Conservation (phyloP, 2,113 vertebrate species). For the Platichthys flesus region DNA sequence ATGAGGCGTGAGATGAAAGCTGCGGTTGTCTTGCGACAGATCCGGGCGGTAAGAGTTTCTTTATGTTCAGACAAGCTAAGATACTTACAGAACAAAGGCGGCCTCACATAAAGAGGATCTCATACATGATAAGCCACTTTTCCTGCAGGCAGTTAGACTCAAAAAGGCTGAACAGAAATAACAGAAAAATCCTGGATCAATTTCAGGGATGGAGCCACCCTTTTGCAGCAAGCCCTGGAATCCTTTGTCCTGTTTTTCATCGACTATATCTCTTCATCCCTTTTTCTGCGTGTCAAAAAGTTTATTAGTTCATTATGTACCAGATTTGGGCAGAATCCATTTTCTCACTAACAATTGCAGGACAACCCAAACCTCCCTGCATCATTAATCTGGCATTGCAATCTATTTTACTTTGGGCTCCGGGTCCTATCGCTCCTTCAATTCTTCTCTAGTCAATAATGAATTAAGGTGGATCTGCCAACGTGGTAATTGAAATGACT, state of each 20-base stretch:
- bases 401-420: conserved; percentile 51
- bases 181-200: conserved; percentile 13
- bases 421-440: conserved; percentile 32
- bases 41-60: conserved; percentile 26
- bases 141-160: conserved; percentile 32
- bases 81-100: conserved; percentile 53
- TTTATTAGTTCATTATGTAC: conserved; percentile 41
- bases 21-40: background rate
- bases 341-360: conserved; percentile 26
- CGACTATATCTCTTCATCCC: background rate
- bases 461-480: conserved; percentile 53
- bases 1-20: conserved; percentile 60
- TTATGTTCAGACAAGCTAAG: conserved; percentile 40
- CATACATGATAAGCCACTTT: conserved; percentile 28
- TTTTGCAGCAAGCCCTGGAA: conserved; percentile 18
- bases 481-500: conserved; percentile 50
- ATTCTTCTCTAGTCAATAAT: conserved; percentile 62
- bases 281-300: conserved; percentile 19
- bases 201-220: conserved; percentile 26
- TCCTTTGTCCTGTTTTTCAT: conserved; percentile 13
- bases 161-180: conserved; percentile 39
- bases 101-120: conserved; percentile 26
- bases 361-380: conserved; percentile 31
- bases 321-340: conserved; percentile 21
- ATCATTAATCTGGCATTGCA: conserved; percentile 44